A percentile compares a stretch with the other conserved stretches of the same genome.
phyloP scores from a whole-genome alignment of 2,113 vertebrate genomes.

The Anser brachyrhynchus region DNA sequence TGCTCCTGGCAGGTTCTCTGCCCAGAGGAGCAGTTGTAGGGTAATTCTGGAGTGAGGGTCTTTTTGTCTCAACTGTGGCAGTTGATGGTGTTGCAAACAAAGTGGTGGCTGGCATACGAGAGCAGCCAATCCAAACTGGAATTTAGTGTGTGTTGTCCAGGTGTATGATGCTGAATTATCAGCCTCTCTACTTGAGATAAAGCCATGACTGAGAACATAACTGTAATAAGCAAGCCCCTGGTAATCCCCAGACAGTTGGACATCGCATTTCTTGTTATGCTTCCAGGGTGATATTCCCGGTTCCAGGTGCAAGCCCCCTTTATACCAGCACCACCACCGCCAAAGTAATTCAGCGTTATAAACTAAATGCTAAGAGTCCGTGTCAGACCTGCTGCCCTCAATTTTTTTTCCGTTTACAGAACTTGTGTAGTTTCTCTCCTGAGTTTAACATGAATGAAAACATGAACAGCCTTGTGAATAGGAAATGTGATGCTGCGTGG shows the following conservation, averaged over 20 bases:
- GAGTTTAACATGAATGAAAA: background rate
- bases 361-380: background rate
- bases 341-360: background rate
- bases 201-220: background rate
- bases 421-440: background rate
- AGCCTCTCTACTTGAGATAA: accelerated
- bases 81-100: accelerated
- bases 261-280: accelerated
- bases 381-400: background rate
- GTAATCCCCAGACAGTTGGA: background rate
- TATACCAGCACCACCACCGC: no score
- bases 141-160: no score
- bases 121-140: background rate
- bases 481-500: background rate
- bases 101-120: accelerated
- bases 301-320: accelerated
- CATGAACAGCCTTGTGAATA: background rate
- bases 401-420: background rate
- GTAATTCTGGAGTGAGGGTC: no score
- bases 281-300: accelerated
- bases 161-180: background rate
- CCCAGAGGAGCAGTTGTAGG: accelerated
- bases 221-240: accelerated
- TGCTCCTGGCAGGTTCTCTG: background rate
- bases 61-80: background rate